These are phyloP conservation scores for Anneissia japonica DNA, from an alignment of 35 echinoderm and acorn worm genomes.

Conservation along the genomic window DNA sequence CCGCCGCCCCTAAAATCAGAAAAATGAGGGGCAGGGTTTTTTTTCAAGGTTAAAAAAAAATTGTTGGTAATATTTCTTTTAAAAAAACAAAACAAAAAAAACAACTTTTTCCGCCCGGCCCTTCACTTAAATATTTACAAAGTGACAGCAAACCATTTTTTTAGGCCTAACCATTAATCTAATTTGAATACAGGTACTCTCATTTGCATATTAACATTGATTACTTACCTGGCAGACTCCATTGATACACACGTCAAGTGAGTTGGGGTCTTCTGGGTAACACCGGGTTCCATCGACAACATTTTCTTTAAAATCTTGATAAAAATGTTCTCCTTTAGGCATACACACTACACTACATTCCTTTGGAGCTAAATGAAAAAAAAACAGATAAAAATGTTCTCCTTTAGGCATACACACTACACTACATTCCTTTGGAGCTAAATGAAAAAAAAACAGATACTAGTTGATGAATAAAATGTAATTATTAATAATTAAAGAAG, in stretches of 20 bases:
- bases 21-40: no score
- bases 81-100: no score
- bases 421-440: slow-evolving; percentile 3
- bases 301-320: neutral
- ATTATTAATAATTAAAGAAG: no score
- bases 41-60: no score
- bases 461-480: no score
- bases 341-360: slow-evolving; percentile 3
- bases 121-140: no score
- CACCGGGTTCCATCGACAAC: slow-evolving; percentile 5
- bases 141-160: no score
- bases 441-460: slow-evolving; percentile 4
- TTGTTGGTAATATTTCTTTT: no score
- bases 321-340: slow-evolving; percentile 28
- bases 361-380: slow-evolving; percentile 19
- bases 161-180: no score
- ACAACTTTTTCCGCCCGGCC: no score
- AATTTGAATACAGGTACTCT: no score
- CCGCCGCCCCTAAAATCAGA: no score
- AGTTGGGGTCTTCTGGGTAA: neutral
- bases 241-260: slow-evolving; percentile 11
- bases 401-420: slow-evolving; percentile 17
- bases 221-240: slow-evolving; percentile 2
- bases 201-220: neutral
- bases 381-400: slow-evolving; percentile 24